These are phyloP conservation scores for Epirrhoe alternata DNA, from an alignment of 2,888 invertebrate species.

Conservation along the genomic window DNA sequence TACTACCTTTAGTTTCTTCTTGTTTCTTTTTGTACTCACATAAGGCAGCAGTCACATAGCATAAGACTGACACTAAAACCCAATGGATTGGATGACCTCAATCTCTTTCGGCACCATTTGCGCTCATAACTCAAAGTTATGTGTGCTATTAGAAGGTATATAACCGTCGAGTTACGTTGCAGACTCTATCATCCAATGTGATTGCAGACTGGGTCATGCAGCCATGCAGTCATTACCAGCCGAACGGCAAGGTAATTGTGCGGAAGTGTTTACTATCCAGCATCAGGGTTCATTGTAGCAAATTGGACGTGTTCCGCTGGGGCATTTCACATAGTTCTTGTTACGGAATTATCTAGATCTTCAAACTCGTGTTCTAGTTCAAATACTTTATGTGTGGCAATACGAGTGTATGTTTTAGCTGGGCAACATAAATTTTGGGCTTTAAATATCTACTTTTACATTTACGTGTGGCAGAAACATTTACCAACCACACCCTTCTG, in stretches of 20 bases:
- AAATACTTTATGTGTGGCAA: neutral
- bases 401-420: neutral
- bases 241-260: conserved; percentile 37
- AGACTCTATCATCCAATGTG: conserved; percentile 19
- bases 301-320: conserved; percentile 38
- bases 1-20: neutral
- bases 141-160: neutral
- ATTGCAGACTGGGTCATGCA: conserved; percentile 38
- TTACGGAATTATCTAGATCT: conserved; percentile 24
- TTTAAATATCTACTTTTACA: neutral
- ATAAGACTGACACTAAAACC: neutral
- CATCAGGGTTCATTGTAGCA: conserved; percentile 37
- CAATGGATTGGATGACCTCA: neutral
- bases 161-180: neutral
- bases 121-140: neutral
- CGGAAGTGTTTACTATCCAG: conserved; percentile 41
- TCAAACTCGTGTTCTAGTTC: neutral
- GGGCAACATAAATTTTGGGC: neutral
- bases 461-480: neutral
- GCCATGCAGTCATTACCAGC: conserved; percentile 40
- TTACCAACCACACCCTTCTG: neutral
- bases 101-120: neutral
- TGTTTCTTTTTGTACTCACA: neutral
- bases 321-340: conserved; percentile 21
- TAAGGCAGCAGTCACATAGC: neutral